Base-by-base conservation (phyloP, 2,888 invertebrate genomes). In the Julus scandinavius region DNA sequence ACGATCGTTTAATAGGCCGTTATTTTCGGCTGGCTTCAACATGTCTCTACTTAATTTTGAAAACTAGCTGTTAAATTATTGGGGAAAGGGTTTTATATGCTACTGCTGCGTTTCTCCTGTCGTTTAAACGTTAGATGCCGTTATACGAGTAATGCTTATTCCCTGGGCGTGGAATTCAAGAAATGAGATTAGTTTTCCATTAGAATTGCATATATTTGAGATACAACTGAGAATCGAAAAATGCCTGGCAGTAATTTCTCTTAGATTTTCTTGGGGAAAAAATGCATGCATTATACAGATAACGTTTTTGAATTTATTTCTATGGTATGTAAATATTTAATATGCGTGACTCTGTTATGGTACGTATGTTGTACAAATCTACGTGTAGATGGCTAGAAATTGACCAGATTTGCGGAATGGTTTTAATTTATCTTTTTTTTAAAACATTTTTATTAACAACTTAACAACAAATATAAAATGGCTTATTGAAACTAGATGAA, bases 171-270 rank as follows among this genome's bases (percentile, higher is more conserved):
- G 38, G 38, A 38, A 38, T 80, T 80, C 11, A 38, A 38, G 80
- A 13, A 80, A 80, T 80, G 80, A 80, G 80, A 80, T 80, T 80
- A 80, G 80, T 80, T 80, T 80, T 38, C 80, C 38, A 80, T 80
- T 80, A 38, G 38, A 80, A 80, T 38, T 80, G 29, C 38, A 80
- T 9, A 29, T 80, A 11, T 80, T 3, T 45, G 45, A 45, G 45
- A 7, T 45, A 45, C 80, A 80, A 13, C 13, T 38, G 80, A 80
- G 38, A 72, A 80, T 9, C 80, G 29, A 9, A 9, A n/a, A 9
- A 72, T 72, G 72, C 72, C 15, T 72, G 72, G 4, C 6, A 72
- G 29, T 6, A 72, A 72, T 72, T 72, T 80, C 13, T 13, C 0
- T 38, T 45, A 45, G 38, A 38, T 38, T 29, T 80, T 9, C 38